Conservation (phyloP, 2,888 invertebrate species). For the Euspilapteryx auroguttella region DNA sequence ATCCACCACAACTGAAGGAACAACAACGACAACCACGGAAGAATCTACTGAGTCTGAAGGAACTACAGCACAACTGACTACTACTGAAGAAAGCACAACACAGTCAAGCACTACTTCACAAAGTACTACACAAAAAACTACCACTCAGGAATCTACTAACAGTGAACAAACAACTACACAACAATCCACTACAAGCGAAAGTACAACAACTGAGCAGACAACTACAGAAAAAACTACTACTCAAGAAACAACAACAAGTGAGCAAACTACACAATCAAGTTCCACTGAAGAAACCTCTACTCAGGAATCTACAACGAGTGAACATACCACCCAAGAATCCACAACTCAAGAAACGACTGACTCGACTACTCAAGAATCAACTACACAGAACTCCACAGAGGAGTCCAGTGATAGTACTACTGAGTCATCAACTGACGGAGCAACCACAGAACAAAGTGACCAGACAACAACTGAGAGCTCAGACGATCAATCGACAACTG, state of each 20-base stretch:
- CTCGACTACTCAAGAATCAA: conserved; percentile 6
- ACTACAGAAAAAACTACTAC: conserved; percentile 6
- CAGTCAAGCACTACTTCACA: conserved; percentile 2
- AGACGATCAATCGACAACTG: conserved; percentile 15
- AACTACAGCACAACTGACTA: conserved; percentile 7
- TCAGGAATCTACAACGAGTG: conserved; percentile 9
- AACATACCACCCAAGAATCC: conserved; percentile 9
- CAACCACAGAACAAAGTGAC: too few species aligned
- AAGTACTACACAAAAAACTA: conserved; percentile 6
- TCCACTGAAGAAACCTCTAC: conserved; percentile 7
- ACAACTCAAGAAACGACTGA: conserved; percentile 8
- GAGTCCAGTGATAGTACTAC: conserved; percentile 9
- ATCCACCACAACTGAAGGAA: conserved; percentile 8
- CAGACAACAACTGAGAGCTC: too few species aligned
- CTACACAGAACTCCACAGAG: conserved; percentile 5
- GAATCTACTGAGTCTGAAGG: conserved; percentile 1
- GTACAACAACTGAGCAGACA: conserved; percentile 3
- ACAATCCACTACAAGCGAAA: conserved; percentile 3
- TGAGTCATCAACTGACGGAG: conserved; percentile 12
- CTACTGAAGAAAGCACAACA: conserved; percentile 8
- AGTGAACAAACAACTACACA: conserved; percentile 7
- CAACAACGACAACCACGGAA: conserved; percentile 5
- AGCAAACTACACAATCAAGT: conserved; percentile 7
- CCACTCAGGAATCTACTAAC: conserved; percentile 6
- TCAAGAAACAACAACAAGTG: conserved; percentile 10